phyloP scores from a whole-genome alignment of 1,140 invertebrate genomes.

The Rhynchophorus ferrugineus region DNA sequence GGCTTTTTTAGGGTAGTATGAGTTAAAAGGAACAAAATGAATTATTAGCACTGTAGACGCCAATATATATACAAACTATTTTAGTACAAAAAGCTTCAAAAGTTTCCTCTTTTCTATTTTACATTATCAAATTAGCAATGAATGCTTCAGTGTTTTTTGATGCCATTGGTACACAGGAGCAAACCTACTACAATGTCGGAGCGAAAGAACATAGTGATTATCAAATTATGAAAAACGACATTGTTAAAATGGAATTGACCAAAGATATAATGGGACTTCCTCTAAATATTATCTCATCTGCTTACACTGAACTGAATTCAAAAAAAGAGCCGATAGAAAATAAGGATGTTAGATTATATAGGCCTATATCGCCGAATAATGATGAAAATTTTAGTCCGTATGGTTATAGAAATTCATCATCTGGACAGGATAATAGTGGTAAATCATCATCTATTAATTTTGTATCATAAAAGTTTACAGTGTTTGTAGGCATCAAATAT shows the following conservation, averaged over 20 bases:
- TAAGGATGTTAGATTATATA: constrained; percentile 6
- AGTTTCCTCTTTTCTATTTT: no score
- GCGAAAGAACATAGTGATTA: neutral
- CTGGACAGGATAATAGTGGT: constrained; percentile 4
- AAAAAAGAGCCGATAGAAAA: constrained; percentile 1
- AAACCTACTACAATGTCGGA: neutral
- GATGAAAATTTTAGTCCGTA: constrained; percentile 5
- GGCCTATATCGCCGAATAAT: constrained; percentile 6
- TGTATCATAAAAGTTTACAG: neutral
- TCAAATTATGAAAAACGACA: neutral
- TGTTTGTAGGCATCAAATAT: constrained; percentile 7
- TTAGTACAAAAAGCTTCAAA: no score
- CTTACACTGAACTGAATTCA: constrained; percentile 1
- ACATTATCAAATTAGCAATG: no score
- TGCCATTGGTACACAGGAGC: constrained; percentile 8
- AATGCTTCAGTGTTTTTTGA: constrained; percentile 13
- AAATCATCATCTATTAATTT: neutral
- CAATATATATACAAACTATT: no score
- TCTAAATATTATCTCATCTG: constrained; percentile 1
- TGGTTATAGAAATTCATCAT: constrained; percentile 10
- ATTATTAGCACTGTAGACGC: neutral
- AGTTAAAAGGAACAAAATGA: neutral
- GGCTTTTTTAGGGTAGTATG: neutral
- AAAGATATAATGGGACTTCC: constrained; percentile 6
- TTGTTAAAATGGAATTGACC: constrained; percentile 3